Evolutionary conservation across 2,113 vertebrate species (phyloP).

Genomic region (Lichenostomus cassidix): DNA sequence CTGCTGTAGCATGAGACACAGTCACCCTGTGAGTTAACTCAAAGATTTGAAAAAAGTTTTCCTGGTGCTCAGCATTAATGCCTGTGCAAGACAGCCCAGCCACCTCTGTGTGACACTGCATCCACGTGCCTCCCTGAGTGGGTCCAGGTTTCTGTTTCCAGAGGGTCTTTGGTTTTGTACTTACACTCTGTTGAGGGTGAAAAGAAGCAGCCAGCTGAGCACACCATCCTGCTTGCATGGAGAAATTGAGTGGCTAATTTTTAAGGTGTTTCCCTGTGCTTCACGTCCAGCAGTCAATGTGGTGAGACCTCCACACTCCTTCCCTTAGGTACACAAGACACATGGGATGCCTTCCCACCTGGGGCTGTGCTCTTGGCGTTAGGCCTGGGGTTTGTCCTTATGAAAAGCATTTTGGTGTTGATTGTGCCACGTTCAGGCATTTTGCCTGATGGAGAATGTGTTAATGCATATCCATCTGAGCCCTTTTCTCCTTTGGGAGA

Average conservation of each 20-base stretch:
- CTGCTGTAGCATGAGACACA: fast-evolving
- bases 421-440: background rate
- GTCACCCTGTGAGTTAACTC: background rate
- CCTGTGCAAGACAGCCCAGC: fast-evolving
- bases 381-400: background rate
- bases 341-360: background rate
- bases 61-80: background rate
- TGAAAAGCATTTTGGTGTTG: background rate
- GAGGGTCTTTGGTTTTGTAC: background rate
- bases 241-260: background rate
- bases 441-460: background rate
- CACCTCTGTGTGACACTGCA: background rate
- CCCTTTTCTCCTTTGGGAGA: background rate
- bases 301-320: background rate
- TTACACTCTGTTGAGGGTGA: background rate
- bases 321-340: background rate
- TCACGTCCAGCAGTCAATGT: background rate
- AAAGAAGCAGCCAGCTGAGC: background rate
- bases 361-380: background rate
- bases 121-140: fast-evolving
- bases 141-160: background rate
- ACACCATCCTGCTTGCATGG: background rate
- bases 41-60: background rate
- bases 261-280: background rate
- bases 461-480: background rate